phyloP scores from a whole-genome alignment of 23 tunicate genomes.

The Halocynthia roretzi region DNA sequence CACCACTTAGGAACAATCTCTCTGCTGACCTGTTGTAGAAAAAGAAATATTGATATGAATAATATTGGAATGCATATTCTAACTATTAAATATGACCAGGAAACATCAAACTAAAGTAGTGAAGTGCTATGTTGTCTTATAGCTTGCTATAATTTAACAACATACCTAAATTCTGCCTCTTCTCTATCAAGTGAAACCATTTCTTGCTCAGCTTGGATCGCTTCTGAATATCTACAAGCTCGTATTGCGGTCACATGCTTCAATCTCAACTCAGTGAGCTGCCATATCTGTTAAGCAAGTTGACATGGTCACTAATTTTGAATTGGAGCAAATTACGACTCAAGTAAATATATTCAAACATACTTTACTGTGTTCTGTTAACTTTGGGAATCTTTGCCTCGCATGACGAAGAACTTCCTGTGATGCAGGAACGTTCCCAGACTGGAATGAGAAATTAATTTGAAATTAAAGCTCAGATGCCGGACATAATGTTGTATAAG shows the following conservation, averaged over 20 bases:
- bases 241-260: conserved; percentile 33
- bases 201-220: conserved; percentile 40
- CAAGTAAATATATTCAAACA: conserved; percentile 17
- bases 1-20: conserved; percentile 29
- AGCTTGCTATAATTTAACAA: too few species aligned
- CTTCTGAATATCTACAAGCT: conserved; percentile 49
- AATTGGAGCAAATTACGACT: not conserved
- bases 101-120: not conserved
- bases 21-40: conserved; percentile 39
- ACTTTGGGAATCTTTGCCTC: conserved; percentile 47
- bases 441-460: conserved; percentile 20
- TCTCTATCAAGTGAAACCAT: conserved; percentile 20
- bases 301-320: not conserved
- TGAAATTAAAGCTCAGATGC: too few species aligned
- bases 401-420: conserved; percentile 39
- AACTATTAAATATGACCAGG: too few species aligned
- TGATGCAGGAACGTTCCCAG: conserved; percentile 36
- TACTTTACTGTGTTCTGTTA: conserved; percentile 22
- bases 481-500: too few species aligned
- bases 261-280: conserved; percentile 40
- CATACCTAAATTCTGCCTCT: conserved; percentile 31
- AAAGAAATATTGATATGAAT: conserved; percentile 4
- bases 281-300: conserved; percentile 42
- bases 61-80: not conserved
- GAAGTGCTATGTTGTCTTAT: too few species aligned